A percentile compares a stretch with the other conserved stretches of the same genome.
These are phyloP conservation scores for Gadus macrocephalus DNA, from an alignment of 2,113 vertebrate genomes.

Conservation along the genomic window DNA sequence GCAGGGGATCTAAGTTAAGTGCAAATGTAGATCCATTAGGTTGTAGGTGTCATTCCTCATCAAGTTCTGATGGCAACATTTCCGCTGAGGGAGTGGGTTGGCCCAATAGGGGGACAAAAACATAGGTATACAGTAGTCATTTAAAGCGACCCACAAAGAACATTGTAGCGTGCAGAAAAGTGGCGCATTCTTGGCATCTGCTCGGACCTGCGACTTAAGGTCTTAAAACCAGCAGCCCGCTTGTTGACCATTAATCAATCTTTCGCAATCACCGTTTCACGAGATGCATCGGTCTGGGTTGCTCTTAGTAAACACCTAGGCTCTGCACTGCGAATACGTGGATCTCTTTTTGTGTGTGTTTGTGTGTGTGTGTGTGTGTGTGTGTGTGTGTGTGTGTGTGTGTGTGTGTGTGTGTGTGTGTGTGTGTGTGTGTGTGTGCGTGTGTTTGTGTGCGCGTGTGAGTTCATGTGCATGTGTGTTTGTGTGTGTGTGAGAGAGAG, in stretches of 20 bases:
- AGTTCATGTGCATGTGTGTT: too few relatives aligned
- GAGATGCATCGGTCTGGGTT: slow-evolving; percentile 4
- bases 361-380: background rate
- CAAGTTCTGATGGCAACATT: too few relatives aligned
- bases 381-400: background rate
- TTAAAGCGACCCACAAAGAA: too few relatives aligned
- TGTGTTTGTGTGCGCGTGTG: background rate
- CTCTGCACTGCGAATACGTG: background rate
- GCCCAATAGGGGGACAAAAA: too few relatives aligned
- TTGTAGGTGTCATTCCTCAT: too few relatives aligned
- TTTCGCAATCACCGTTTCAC: slow-evolving; percentile 8
- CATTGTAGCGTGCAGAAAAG: background rate
- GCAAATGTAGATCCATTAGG: too few relatives aligned
- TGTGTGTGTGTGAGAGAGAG: background rate
- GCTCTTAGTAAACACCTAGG: too few relatives aligned
- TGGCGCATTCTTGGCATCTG: background rate
- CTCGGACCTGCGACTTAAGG: background rate
- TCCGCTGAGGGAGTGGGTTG: too few relatives aligned
- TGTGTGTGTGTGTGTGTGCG: background rate
- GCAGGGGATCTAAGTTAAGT: too few relatives aligned
- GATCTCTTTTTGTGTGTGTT: background rate
- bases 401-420: too few relatives aligned
- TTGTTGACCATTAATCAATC: slow-evolving; percentile 12
- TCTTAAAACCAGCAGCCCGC: background rate
- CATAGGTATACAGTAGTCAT: too few relatives aligned